Evolutionary conservation across 2,888 invertebrate species (phyloP).

Genomic region (Chironomus riparius): DNA sequence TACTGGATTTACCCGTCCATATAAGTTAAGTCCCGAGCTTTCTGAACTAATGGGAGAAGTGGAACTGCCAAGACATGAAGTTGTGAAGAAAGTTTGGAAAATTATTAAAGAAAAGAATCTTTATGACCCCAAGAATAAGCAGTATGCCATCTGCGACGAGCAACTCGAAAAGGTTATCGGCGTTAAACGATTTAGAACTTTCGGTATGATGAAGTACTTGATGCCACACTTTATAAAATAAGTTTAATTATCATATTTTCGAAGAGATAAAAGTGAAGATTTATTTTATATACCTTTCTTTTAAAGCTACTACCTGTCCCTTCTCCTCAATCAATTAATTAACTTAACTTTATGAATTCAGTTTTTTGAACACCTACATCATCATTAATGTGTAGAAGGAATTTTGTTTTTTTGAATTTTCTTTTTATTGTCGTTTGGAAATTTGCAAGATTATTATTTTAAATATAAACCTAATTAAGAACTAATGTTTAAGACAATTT

Average conservation of each 20-base stretch:
- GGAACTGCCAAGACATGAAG: constrained; percentile 79
- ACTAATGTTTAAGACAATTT: too few relatives aligned
- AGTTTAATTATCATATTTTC: constrained; percentile 29
- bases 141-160: constrained; percentile 89
- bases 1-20: constrained; percentile 74
- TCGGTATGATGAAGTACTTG: constrained; percentile 95
- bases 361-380: too few relatives aligned
- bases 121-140: constrained; percentile 89
- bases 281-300: not conserved
- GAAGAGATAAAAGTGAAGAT: not conserved
- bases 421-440: too few relatives aligned
- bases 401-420: too few relatives aligned
- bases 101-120: constrained; percentile 82
- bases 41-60: constrained; percentile 72
- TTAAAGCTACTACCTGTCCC: too few relatives aligned
- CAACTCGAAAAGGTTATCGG: constrained; percentile 83
- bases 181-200: constrained; percentile 84
- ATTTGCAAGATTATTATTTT: too few relatives aligned
- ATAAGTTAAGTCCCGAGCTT: constrained; percentile 75
- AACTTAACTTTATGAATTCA: too few relatives aligned
- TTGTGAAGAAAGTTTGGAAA: constrained; percentile 83
- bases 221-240: constrained; percentile 76
- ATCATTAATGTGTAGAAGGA: too few relatives aligned
- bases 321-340: too few relatives aligned
- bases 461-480: too few relatives aligned